Base-by-base conservation (phyloP, 1,140 invertebrate species). In the Sitobion miscanthi region DNA sequence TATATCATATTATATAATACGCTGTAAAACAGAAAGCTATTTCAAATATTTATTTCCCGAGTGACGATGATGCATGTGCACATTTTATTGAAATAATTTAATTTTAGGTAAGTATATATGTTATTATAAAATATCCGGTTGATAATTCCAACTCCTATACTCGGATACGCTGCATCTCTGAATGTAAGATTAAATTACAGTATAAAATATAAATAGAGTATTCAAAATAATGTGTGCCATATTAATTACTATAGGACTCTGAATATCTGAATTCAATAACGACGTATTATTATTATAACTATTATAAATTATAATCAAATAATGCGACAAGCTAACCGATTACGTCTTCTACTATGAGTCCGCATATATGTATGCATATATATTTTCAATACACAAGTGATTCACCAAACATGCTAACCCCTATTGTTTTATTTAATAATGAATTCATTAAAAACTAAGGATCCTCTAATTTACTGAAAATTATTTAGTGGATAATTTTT, bases 31-130 rank as follows among this genome's bases (percentile, higher is more conserved):
- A 45, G 83, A 85, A 47, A 47, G 45, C 85, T 47, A 86, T 86
- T 86, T 11, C 85, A 86, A 86, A 86, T 17, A 47, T 85, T 30
- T n/a, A 77, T 77, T 54, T 45, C 38, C 83, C 4, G 42, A 85
- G n/a, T 85, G 83, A 45, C 83, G 83, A 85, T 85, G 77, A 83
- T 83, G 35, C 35, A 83, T 83, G 62, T 77, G 62, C 62, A 77
- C 62, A 77, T 77, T n/a, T 77, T 77, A 77, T n/a, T 77, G n/a
- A 77, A 77, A 77, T 77, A 77, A n/a, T 77, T 77, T 77, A 77
- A 77, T 77, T 35, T 35, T 35, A 35, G 62, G 62, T n/a, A 77
- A 14, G n/a, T n/a, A 77, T n/a, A 69, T n/a, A 77, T n/a, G n/a
- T 77, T n/a, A 77, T 69, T n/a, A 17, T n/a, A n/a, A 77, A 77